Percentiles rank a stretch among this genome's conserved stretches.
phyloP scores from a whole-genome alignment of 2,113 vertebrate species.

The Ammodytes marinus region DNA sequence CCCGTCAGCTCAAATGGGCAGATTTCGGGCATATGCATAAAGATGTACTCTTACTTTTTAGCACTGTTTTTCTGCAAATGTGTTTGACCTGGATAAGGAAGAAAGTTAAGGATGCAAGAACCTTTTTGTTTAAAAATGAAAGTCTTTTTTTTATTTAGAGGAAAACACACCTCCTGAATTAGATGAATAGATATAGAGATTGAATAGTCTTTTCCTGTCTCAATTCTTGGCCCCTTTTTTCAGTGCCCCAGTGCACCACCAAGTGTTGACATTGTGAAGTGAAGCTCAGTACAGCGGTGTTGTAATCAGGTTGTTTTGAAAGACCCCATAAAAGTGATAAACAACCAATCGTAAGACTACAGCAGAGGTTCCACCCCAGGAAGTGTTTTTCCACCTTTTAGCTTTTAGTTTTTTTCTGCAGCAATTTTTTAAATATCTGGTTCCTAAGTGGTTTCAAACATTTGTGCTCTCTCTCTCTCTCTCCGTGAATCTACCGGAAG shows the following conservation, averaged over 20 bases:
- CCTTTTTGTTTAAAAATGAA: not conserved
- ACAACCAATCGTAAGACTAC: not conserved
- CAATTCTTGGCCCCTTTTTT: not conserved
- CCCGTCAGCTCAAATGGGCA: slow-evolving; percentile 84
- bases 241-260: slow-evolving; percentile 58
- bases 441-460: slow-evolving; percentile 32
- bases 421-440: slow-evolving; percentile 52
- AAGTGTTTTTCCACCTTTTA: slow-evolving; percentile 58
- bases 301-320: slow-evolving; percentile 55
- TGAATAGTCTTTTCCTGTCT: not conserved
- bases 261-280: slow-evolving; percentile 56
- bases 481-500: not conserved
- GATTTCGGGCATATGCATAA: slow-evolving; percentile 93
- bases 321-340: slow-evolving; percentile 22
- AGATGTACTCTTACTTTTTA: slow-evolving; percentile 77
- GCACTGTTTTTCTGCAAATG: not conserved
- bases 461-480: slow-evolving; percentile 3
- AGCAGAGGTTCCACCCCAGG: slow-evolving; percentile 39
- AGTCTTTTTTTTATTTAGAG: not conserved
- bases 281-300: not conserved
- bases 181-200: not conserved
- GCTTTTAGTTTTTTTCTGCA: slow-evolving; percentile 42
- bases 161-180: not conserved
- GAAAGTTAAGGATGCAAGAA: not conserved
- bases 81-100: not conserved